phyloP scores from a whole-genome alignment of 2,797 vertebrate genomes.

The Odontamblyopus lacepedii region DNA sequence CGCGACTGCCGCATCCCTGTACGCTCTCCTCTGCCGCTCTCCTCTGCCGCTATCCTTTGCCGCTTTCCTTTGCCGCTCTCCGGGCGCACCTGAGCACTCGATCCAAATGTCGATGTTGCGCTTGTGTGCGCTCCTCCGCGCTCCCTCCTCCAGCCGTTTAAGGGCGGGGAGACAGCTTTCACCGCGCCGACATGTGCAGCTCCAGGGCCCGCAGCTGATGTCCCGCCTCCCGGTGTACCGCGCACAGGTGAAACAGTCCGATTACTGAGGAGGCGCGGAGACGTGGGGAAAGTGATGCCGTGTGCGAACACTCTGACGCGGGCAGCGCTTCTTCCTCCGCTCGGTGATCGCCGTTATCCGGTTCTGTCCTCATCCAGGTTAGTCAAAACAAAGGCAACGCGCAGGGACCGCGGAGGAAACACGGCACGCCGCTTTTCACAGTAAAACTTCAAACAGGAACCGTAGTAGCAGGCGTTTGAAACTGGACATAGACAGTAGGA shows the following conservation, averaged over 20 bases:
- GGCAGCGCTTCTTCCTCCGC: slow-evolving; percentile 50
- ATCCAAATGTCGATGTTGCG: slow-evolving; percentile 7
- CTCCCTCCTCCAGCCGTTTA: slow-evolving; percentile 55
- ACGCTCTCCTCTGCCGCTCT: slow-evolving; percentile 32
- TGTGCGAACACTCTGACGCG: slow-evolving; percentile 56
- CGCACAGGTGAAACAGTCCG: neutral
- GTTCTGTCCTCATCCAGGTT: slow-evolving; percentile 53
- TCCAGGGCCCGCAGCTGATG: slow-evolving; percentile 67
- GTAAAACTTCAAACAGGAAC: slow-evolving; percentile 12
- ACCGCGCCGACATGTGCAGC: slow-evolving; percentile 78
- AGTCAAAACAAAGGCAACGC: slow-evolving; percentile 30
- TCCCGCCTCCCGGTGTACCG: slow-evolving; percentile 7
- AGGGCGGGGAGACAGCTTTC: slow-evolving; percentile 75
- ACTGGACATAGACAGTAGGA: too few species aligned
- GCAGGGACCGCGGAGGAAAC: slow-evolving; percentile 19
- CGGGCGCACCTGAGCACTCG: slow-evolving; percentile 32
- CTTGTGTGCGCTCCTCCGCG: slow-evolving; percentile 26
- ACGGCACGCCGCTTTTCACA: slow-evolving; percentile 8
- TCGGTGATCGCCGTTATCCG: slow-evolving; percentile 65
- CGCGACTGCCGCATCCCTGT: slow-evolving; percentile 72
- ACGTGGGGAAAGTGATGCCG: slow-evolving; percentile 19
- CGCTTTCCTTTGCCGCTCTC: slow-evolving; percentile 39
- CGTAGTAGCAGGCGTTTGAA: too few species aligned
- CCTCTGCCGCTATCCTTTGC: slow-evolving; percentile 11
- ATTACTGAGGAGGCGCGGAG: neutral